A percentile compares a stretch with the other conserved stretches of the same genome.
phyloP scores from a whole-genome alignment of 2,113 vertebrate species.

The Mirza zaza region DNA sequence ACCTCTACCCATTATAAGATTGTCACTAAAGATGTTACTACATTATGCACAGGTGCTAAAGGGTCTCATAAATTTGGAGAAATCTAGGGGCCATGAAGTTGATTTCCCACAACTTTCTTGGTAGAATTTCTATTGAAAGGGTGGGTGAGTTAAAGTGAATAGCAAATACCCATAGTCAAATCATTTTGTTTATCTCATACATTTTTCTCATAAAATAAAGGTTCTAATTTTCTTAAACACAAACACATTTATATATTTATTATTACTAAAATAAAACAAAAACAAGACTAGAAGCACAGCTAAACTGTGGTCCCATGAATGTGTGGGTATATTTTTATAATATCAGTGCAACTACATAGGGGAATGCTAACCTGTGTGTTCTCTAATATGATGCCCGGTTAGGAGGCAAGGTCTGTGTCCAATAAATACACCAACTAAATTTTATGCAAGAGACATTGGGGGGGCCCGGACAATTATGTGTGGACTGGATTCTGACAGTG shows the following conservation, averaged over 20 bases:
- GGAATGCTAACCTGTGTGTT: background rate
- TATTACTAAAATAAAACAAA: background rate
- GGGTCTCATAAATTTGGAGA: background rate
- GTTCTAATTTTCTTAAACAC: background rate
- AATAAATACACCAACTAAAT: background rate
- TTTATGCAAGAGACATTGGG: background rate
- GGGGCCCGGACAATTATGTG: rapidly evolving
- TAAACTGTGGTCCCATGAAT: background rate
- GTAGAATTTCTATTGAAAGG: background rate
- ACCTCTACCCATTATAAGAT: background rate
- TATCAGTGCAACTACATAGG: background rate
- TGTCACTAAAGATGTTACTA: background rate
- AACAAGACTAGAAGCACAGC: background rate
- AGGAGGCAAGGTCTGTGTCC: background rate
- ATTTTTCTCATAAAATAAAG: background rate
- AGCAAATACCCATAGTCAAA: background rate
- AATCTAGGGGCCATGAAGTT: background rate
- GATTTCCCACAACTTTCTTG: background rate
- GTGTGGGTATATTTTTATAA: background rate
- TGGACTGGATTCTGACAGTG: background rate
- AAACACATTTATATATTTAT: background rate
- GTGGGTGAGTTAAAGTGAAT: background rate
- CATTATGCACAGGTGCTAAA: background rate
- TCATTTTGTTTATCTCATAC: background rate
- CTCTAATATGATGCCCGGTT: background rate